These are phyloP conservation scores for Amphiprion percula DNA, from an alignment of 2,113 vertebrate species.

Conservation along the genomic window DNA sequence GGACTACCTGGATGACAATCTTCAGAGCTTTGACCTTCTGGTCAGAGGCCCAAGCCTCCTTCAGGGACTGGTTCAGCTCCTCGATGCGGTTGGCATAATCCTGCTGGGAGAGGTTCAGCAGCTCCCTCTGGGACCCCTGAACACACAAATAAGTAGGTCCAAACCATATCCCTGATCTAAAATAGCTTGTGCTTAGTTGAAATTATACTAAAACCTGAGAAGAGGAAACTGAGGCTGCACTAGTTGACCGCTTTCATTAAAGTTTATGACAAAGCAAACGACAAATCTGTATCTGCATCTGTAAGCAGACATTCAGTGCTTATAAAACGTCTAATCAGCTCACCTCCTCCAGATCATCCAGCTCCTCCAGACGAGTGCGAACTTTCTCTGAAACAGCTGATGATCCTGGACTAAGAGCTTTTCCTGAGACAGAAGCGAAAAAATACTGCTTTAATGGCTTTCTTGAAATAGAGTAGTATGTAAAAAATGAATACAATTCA, in stretches of 20 bases:
- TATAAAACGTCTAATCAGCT: conserved; percentile 7
- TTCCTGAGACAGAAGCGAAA: conserved; percentile 79
- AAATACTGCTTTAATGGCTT: too few relatives aligned
- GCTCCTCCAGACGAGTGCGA: conserved; percentile 94
- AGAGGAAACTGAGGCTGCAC: too few relatives aligned
- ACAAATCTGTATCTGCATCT: too few relatives aligned
- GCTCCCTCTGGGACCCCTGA: conserved; percentile 96
- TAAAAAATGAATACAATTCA: too few relatives aligned
- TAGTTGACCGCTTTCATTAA: too few relatives aligned
- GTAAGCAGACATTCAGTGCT: background rate
- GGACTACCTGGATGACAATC: conserved; percentile 95
- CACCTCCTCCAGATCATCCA: conserved; percentile 98
- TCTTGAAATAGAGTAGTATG: too few relatives aligned
- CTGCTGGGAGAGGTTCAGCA: conserved; percentile 97
- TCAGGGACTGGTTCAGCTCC: conserved; percentile 96
- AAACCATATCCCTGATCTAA: conserved; percentile 53
- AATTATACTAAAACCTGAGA: too few relatives aligned
- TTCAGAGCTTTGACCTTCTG: conserved; percentile 99
- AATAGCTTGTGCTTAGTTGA: too few relatives aligned
- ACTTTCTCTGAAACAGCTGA: conserved; percentile 98
- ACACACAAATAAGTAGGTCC: conserved; percentile 34
- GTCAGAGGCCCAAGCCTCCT: conserved; percentile 97
- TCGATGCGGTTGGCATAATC: conserved; percentile 97
- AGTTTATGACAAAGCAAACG: too few relatives aligned
- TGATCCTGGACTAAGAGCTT: conserved; percentile 84